phyloP scores from a whole-genome alignment of 2,113 vertebrate species.

The Pachyramphus minor region DNA sequence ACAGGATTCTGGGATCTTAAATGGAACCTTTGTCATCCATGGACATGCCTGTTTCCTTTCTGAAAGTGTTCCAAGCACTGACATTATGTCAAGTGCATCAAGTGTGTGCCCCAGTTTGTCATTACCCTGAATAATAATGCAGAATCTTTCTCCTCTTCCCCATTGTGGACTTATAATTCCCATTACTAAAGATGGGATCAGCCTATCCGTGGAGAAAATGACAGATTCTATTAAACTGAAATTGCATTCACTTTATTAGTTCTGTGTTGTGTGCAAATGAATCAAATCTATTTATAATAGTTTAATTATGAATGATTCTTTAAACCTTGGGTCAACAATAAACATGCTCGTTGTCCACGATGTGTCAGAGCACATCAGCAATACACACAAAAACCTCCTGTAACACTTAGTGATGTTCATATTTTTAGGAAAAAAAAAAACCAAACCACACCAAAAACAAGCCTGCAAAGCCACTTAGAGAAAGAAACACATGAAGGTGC shows the following conservation, averaged over 20 bases:
- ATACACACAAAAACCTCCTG: not conserved
- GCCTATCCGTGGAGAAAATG: slow-evolving; percentile 14
- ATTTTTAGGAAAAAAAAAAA: slow-evolving; percentile 2
- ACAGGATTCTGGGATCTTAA: slow-evolving; percentile 19
- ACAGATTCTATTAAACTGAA: slow-evolving; percentile 29
- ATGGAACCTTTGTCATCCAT: slow-evolving; percentile 5
- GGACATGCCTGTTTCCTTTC: not conserved
- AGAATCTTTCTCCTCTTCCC: not conserved
- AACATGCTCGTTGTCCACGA: slow-evolving; percentile 25
- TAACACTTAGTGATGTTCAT: slow-evolving; percentile 25
- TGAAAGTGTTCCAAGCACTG: not conserved
- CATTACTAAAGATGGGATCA: slow-evolving; percentile 16
- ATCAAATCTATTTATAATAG: not conserved
- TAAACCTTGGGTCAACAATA: slow-evolving; percentile 1
- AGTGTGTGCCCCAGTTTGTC: not conserved
- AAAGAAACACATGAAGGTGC: not conserved
- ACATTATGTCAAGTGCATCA: not conserved
- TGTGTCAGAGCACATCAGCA: slow-evolving; percentile 21
- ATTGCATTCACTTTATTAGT: slow-evolving; percentile 35
- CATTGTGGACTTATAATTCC: not conserved
- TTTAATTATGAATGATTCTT: slow-evolving; percentile 33
- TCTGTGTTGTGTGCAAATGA: not conserved
- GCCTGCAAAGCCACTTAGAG: not conserved
- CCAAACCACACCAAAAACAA: not conserved
- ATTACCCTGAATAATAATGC: not conserved